Evolutionary conservation across 2,888 invertebrate species (phyloP).

Genomic region (Plebejus argus): DNA sequence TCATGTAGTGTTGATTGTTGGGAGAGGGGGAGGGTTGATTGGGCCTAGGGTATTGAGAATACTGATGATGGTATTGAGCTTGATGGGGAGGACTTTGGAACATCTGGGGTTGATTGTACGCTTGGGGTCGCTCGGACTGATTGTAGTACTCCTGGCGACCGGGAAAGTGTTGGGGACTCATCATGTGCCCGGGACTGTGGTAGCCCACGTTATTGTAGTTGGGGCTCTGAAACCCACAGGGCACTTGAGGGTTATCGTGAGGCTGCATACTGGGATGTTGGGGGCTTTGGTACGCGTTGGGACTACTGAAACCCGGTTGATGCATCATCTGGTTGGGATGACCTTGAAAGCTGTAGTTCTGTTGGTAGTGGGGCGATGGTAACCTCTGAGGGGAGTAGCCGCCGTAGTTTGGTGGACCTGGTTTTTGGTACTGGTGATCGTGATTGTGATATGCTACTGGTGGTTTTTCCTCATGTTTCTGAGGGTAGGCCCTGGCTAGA

Average conservation of each 20-base stretch:
- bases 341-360: constrained; percentile 63
- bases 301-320: constrained; percentile 64
- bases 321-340: constrained; percentile 60
- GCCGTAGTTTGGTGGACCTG: constrained; percentile 58
- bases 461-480: constrained; percentile 63
- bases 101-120: constrained; percentile 51
- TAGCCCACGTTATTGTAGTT: constrained; percentile 68
- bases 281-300: constrained; percentile 69
- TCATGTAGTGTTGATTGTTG: constrained; percentile 62
- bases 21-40: constrained; percentile 53
- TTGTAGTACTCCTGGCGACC: constrained; percentile 67
- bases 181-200: constrained; percentile 67
- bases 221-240: constrained; percentile 70
- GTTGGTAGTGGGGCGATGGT: constrained; percentile 62
- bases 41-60: constrained; percentile 65
- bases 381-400: constrained; percentile 69
- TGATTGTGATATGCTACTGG: constrained; percentile 67
- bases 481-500: constrained; percentile 59
- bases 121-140: constrained; percentile 47
- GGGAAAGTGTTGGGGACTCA: constrained; percentile 69
- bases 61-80: constrained; percentile 68
- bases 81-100: constrained; percentile 74
- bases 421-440: constrained; percentile 76
- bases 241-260: constrained; percentile 61
- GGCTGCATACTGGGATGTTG: constrained; percentile 70